These are phyloP conservation scores for Stegodyphus dumicola DNA, from an alignment of 1,140 invertebrate genomes.

Conservation along the genomic window DNA sequence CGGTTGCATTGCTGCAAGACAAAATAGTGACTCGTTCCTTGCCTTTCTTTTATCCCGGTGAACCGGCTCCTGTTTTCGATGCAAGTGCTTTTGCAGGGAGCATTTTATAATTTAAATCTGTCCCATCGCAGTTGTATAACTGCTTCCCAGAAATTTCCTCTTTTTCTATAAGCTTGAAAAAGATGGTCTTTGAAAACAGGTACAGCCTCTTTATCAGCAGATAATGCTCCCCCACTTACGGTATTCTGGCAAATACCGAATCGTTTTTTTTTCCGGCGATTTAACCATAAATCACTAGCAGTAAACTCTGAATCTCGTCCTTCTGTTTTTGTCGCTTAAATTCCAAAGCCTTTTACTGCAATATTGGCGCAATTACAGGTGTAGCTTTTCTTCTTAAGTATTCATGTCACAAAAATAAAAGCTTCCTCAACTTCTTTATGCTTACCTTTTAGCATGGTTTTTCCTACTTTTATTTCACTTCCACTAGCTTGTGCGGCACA, in stretches of 20 bases:
- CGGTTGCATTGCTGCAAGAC: slow-evolving; percentile 11
- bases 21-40: slow-evolving; percentile 13
- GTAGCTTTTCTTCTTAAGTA: not conserved
- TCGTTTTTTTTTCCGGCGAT: slow-evolving; percentile 9
- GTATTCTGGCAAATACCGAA: slow-evolving; percentile 1
- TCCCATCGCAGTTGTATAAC: slow-evolving; percentile 13
- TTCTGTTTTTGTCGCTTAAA: slow-evolving; percentile 8
- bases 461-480: slow-evolving; percentile 20
- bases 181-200: slow-evolving; percentile 3
- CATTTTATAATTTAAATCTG: slow-evolving; percentile 18
- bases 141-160: slow-evolving; percentile 11
- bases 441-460: slow-evolving; percentile 6
- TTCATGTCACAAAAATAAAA: slow-evolving; percentile 16
- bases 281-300: not conserved
- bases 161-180: not conserved
- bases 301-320: not conserved
- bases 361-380: slow-evolving; percentile 6
- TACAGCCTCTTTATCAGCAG: slow-evolving; percentile 2
- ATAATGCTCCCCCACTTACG: slow-evolving; percentile 4
- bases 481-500: slow-evolving; percentile 3
- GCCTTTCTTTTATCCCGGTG: not conserved
- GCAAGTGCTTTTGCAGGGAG: not conserved
- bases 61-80: slow-evolving; percentile 3
- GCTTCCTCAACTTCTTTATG: slow-evolving; percentile 16
- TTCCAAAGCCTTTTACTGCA: not conserved